Conservation (phyloP, 23 tunicate species). For the Corella eumyota region DNA sequence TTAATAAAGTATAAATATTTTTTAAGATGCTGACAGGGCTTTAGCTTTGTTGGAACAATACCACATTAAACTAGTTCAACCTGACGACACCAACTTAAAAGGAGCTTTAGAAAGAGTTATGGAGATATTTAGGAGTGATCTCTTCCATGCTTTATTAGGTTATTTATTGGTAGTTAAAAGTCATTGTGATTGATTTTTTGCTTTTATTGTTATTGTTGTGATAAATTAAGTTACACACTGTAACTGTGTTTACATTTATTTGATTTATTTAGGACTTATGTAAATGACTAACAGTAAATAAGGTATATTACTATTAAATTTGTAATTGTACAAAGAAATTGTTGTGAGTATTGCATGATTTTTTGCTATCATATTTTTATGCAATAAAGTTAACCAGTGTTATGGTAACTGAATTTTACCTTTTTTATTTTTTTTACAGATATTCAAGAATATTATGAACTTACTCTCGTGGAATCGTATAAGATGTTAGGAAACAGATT, state of each 20-base stretch:
- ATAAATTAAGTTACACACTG: neutral
- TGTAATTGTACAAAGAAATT: neutral
- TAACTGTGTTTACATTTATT: neutral
- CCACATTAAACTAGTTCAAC: conserved; percentile 38
- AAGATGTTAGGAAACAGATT: neutral
- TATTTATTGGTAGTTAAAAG: neutral
- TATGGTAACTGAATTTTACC: neutral
- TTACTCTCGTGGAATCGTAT: conserved; percentile 32
- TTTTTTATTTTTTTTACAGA: conserved; percentile 19
- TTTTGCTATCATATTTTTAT: neutral
- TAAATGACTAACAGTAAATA: neutral
- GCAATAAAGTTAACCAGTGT: neutral
- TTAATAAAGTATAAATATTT: too few relatives aligned
- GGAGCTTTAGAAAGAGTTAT: conserved; percentile 59
- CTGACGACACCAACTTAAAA: conserved; percentile 31
- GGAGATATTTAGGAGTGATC: conserved; percentile 54
- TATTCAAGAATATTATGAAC: conserved; percentile 82
- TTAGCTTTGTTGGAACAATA: conserved; percentile 47
- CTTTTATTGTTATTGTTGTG: neutral
- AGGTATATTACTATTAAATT: neutral
- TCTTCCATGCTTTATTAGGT: conserved; percentile 51
- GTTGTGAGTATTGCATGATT: neutral
- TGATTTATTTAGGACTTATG: neutral
- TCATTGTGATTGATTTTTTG: neutral
- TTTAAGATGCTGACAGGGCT: conserved; percentile 64